A percentile compares a stretch with the other conserved stretches of the same genome.
phyloP scores from a whole-genome alignment of 2,888 invertebrate species.

The Phaonia tiefii region DNA sequence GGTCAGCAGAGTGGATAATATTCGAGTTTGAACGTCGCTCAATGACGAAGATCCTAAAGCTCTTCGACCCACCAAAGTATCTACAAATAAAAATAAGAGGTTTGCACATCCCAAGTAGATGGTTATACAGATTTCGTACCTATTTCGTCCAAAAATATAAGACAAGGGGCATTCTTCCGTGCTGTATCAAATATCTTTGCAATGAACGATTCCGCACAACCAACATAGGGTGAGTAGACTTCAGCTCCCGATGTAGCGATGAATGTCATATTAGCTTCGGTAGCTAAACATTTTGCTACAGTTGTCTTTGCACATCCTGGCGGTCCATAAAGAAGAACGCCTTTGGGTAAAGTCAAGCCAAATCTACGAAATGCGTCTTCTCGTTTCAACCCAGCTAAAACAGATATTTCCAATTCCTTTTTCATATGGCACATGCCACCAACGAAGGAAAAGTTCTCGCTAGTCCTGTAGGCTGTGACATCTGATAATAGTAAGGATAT shows the following conservation, averaged over 20 bases:
- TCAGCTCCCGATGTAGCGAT: constrained; percentile 84
- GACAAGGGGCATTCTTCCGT: constrained; percentile 83
- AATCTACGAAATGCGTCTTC: constrained; percentile 82
- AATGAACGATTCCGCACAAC: constrained; percentile 84
- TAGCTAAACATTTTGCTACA: constrained; percentile 83
- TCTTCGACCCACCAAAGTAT: constrained; percentile 81
- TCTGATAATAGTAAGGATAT: constrained; percentile 81
- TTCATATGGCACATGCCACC: constrained; percentile 83
- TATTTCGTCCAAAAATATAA: constrained; percentile 85
- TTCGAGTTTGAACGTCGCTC: constrained; percentile 82
- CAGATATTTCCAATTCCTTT: constrained; percentile 81
- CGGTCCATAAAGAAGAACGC: constrained; percentile 84
- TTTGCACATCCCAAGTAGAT: not conserved
- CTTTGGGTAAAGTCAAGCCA: constrained; percentile 82
- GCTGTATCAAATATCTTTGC: constrained; percentile 83
- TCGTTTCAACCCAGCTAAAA: constrained; percentile 83
- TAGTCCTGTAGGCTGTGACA: constrained; percentile 79
- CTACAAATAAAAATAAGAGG: constrained; percentile 70
- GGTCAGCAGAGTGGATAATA: constrained; percentile 84
- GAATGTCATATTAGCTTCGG: constrained; percentile 82
- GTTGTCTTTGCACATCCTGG: constrained; percentile 86
- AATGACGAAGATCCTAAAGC: constrained; percentile 70
- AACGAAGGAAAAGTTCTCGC: constrained; percentile 81
- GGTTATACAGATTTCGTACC: constrained; percentile 75
- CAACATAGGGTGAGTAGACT: constrained; percentile 85